Evolutionary conservation across 1,140 invertebrate genomes (phyloP).

Genomic region (Lordiphosa mommai): DNA sequence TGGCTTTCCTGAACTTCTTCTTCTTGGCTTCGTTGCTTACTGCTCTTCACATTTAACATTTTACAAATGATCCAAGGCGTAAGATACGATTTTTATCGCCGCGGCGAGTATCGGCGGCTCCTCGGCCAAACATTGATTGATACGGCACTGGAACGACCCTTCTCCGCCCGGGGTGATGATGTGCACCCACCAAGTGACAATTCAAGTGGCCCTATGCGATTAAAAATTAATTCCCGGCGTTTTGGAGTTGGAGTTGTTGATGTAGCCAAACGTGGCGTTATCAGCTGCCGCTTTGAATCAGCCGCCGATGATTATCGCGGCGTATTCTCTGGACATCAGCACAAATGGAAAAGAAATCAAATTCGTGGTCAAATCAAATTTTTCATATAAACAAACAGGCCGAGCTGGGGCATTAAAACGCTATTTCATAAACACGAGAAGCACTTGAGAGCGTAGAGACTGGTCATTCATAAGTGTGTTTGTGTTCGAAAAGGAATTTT

Average conservation of each 20-base stretch:
- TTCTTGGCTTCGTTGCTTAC: constrained; percentile 32
- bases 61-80: constrained; percentile 67
- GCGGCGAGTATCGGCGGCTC: constrained; percentile 10
- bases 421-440: background rate
- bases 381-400: background rate
- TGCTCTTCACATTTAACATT: constrained; percentile 50
- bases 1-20: constrained; percentile 43
- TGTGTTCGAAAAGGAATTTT: constrained; percentile 17
- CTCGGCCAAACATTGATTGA: constrained; percentile 37
- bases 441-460: background rate
- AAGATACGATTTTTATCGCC: constrained; percentile 68
- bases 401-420: background rate
- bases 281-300: constrained; percentile 59
- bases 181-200: constrained; percentile 52
- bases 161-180: too few relatives aligned
- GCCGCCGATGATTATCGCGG: constrained; percentile 60
- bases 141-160: constrained; percentile 25
- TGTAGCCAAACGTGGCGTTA: constrained; percentile 35
- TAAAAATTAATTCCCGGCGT: constrained; percentile 74
- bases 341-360: background rate
- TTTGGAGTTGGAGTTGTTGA: constrained; percentile 1
- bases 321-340: constrained; percentile 7
- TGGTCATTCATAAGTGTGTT: background rate
- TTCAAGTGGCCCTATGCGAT: constrained; percentile 71
- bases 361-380: background rate